Evolutionary conservation across 2,888 invertebrate genomes (phyloP).

Genomic region (Liodrosophila aerea): DNA sequence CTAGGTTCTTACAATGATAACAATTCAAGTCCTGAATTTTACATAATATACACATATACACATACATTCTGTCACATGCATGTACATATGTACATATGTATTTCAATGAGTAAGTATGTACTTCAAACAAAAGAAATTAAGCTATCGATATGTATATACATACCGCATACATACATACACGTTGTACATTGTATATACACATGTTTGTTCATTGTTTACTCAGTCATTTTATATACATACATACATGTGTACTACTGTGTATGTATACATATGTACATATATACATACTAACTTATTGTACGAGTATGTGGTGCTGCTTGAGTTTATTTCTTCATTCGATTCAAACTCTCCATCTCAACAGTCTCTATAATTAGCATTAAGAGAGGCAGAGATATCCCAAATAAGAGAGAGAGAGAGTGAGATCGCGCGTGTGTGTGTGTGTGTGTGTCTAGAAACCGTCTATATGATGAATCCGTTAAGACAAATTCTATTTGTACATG

Average conservation of each 20-base stretch:
- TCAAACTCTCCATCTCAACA: slow-evolving; percentile 11
- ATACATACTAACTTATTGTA: neutral
- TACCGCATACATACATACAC: slow-evolving; percentile 9
- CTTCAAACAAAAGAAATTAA: too few species aligned
- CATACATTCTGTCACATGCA: too few species aligned
- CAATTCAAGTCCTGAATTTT: too few species aligned
- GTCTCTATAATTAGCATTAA: slow-evolving; percentile 57
- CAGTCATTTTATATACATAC: slow-evolving; percentile 1
- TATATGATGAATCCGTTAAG: slow-evolving; percentile 16
- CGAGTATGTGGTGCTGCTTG: too few species aligned
- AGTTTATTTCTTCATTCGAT: slow-evolving; percentile 1
- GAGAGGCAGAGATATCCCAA: slow-evolving; percentile 36
- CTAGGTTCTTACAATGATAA: too few species aligned
- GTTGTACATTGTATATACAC: slow-evolving; percentile 22
- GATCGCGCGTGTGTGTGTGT: neutral
- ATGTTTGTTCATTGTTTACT: slow-evolving; percentile 21
- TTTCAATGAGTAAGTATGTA: neutral
- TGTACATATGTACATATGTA: neutral
- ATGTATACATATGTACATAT: slow-evolving; percentile 6
- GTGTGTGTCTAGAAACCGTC: slow-evolving; percentile 6
- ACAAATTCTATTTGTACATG: slow-evolving; percentile 31
- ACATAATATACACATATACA: too few species aligned
- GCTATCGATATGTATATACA: neutral
- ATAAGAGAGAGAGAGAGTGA: neutral
- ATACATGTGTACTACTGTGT: slow-evolving; percentile 6